A percentile compares a stretch with the other conserved stretches of the same genome.
Evolutionary conservation across 2,113 vertebrate genomes (phyloP).

Genomic region (Sapajus apella): DNA sequence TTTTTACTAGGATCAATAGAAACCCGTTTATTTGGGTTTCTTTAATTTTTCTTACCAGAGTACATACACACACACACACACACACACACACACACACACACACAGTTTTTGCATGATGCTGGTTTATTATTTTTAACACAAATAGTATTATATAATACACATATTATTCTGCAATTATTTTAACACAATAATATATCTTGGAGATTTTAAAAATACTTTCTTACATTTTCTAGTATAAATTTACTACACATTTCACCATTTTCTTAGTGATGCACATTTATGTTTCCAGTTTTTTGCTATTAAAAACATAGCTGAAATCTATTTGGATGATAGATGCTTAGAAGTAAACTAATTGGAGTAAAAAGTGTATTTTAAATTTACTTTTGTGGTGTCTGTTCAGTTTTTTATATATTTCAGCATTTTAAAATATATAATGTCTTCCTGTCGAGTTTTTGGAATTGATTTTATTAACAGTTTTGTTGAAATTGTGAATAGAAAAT

Average conservation of each 20-base stretch:
- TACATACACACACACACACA: background rate
- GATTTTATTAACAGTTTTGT: background rate
- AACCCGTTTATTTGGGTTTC: background rate
- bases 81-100: background rate
- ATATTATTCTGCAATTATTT: background rate
- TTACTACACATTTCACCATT: background rate
- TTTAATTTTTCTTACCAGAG: background rate
- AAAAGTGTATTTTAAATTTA: slow-evolving; percentile 12
- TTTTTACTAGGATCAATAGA: background rate
- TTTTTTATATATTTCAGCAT: background rate
- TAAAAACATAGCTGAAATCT: background rate
- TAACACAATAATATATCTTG: background rate
- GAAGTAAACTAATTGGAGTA: background rate
- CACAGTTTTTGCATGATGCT: background rate
- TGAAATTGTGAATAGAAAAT: background rate
- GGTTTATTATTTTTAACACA: background rate
- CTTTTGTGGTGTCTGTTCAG: background rate
- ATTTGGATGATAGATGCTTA: background rate
- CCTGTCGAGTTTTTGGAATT: background rate
- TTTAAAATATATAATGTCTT: background rate
- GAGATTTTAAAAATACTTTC: background rate
- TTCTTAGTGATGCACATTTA: background rate
- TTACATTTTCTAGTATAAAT: background rate
- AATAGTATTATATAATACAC: background rate
- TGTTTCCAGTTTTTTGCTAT: background rate